Conservation (phyloP, 2,113 vertebrate species). For the Motacilla alba region DNA sequence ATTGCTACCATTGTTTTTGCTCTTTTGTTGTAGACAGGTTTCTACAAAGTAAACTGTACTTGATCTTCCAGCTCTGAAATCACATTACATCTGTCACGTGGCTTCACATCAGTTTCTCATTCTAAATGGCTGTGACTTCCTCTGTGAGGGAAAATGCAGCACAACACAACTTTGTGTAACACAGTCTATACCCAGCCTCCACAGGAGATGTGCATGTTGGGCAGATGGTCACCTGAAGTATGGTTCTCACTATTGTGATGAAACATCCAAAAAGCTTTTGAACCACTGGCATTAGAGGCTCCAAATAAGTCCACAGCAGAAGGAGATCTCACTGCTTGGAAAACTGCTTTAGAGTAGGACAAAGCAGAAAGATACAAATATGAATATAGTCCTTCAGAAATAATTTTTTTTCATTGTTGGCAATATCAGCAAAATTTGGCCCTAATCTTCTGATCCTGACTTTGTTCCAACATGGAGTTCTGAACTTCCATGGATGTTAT, state of each 20-base stretch:
- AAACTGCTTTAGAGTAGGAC: not conserved
- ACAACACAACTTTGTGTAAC: not conserved
- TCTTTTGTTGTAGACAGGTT: not conserved
- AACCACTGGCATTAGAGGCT: not conserved
- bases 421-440: not conserved
- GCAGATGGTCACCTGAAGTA: not conserved
- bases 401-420: not conserved
- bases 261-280: not conserved
- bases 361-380: not conserved
- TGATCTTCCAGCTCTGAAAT: not conserved
- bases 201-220: not conserved
- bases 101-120: not conserved
- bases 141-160: not conserved
- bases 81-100: not conserved
- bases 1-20: not conserved
- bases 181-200: not conserved
- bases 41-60: not conserved
- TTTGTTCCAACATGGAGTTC: not conserved
- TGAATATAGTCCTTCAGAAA: not conserved
- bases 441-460: not conserved
- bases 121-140: not conserved
- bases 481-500: not conserved
- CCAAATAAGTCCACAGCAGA: not conserved
- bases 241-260: fast-evolving
- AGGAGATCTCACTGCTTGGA: not conserved